phyloP scores from a whole-genome alignment of 1,140 invertebrate genomes.

The Bombus polaris region DNA sequence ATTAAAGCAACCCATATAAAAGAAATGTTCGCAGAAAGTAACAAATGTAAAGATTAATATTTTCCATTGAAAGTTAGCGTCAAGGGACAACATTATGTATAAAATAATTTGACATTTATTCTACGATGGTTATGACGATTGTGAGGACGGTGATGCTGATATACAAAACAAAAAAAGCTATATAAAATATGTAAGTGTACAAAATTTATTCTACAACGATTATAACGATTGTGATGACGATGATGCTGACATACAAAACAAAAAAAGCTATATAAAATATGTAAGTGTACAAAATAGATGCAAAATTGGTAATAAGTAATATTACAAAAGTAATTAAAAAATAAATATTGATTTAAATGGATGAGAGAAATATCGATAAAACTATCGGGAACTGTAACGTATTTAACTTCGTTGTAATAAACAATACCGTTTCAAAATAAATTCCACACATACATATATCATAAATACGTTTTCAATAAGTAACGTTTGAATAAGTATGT shows the following conservation, averaged over 20 bases:
- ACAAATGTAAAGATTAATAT: not conserved
- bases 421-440: not conserved
- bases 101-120: not conserved
- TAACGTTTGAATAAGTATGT: not conserved
- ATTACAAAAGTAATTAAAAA: not conserved
- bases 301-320: not conserved
- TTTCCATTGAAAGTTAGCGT: not conserved
- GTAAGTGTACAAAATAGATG: not conserved
- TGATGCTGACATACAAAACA: not conserved
- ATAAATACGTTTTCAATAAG: not conserved
- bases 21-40: not conserved
- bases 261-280: conserved; percentile 12
- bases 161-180: not conserved
- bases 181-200: not conserved
- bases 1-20: not conserved
- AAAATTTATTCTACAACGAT: not conserved
- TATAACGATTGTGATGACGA: not conserved
- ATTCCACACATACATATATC: not conserved
- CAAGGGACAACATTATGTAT: not conserved
- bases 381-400: not conserved
- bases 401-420: not conserved
- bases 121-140: not conserved
- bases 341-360: not conserved
- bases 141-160: not conserved
- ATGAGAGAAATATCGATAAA: not conserved